A percentile compares a stretch with the other conserved stretches of the same genome.
Evolutionary conservation across 2,888 invertebrate species (phyloP).

Genomic region (Poecilobothrus nobilitatus): DNA sequence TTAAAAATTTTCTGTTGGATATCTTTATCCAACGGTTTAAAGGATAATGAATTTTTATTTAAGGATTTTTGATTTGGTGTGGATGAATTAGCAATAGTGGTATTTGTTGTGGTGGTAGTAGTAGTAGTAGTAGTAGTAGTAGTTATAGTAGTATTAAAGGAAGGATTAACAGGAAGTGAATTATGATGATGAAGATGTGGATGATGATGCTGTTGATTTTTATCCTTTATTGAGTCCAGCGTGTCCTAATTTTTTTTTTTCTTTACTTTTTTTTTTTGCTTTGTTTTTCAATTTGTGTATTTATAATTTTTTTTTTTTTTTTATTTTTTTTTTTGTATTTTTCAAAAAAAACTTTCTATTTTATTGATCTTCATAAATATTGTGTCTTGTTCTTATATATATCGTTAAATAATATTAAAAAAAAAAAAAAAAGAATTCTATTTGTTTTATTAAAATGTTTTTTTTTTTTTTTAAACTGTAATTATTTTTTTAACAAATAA

Average conservation of each 20-base stretch:
- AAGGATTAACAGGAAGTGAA: conserved; percentile 9
- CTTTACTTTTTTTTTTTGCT: neutral
- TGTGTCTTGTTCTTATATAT: neutral
- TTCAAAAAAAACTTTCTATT: neutral
- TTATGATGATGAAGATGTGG: neutral
- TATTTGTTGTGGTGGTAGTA: neutral
- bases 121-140: neutral
- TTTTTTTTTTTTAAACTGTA: no score
- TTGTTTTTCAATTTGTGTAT: neutral
- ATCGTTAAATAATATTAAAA: no score
- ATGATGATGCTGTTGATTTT: conserved; percentile 8
- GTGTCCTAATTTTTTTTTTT: neutral
- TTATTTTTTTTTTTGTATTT: neutral
- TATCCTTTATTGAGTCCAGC: conserved; percentile 12
- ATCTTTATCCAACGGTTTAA: conserved; percentile 1
- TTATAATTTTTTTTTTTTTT: neutral
- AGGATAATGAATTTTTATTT: neutral
- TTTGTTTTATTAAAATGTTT: neutral
- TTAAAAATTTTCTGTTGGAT: conserved; percentile 3
- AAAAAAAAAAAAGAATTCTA: no score
- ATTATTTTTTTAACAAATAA: no score
- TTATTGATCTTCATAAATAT: neutral
- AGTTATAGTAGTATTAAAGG: neutral
- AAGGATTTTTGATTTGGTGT: neutral
- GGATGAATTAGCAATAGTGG: neutral